Base-by-base conservation (phyloP, 2,113 vertebrate genomes). In the Oncorhynchus keta region DNA sequence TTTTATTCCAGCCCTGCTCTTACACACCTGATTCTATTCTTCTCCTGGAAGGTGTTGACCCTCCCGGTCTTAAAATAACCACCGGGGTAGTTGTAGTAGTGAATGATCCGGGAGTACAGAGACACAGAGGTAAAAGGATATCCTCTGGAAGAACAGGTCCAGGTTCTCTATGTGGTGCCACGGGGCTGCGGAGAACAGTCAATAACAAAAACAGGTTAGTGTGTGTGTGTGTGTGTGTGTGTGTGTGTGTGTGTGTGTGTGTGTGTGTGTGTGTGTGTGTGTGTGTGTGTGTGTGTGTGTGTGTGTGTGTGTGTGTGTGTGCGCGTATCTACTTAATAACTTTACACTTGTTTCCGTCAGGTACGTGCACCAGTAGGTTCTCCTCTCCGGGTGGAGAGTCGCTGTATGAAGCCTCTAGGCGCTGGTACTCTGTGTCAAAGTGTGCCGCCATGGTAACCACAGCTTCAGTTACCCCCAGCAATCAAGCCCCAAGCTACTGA, bases 141-240 rank as follows among this genome's bases (percentile, higher is more conserved):
- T 99, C 90, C 97, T 95, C 91, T 98, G 97, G 90, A 99, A 99
- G 88, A 99, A 99, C 73, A 99, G 95, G 82, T 99, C 97, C 87
- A 99, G 91, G 87, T 99, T 99, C 90, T 99, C 97, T 48, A 98
- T 99, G 87, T 99, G 97, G 84, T 99, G 96, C 97, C 97, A 99
- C 0, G 95, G 96, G 80, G 97, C 97, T 99, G 92, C 18, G 88
- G 88, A 76, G 28, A 48, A 49, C 59, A 48, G 59, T 39, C 12
- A 24, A 26, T 39, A 70, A 76, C 62, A 49, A 57, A 30, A 68
- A 26, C 30, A 16, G 48, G 75, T 48, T 55, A 9, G 12, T 55
- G 48, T 9, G 1, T 48, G 35, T 67, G 45, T 0, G 11, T 77
- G 13, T 71, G 35, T 64, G 45, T 0, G 11, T 77, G 13, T 71